Percentiles rank a stretch among this genome's conserved stretches.
These are phyloP conservation scores for Sturnus vulgaris DNA, from an alignment of 2,113 vertebrate species.

Conservation along the genomic window DNA sequence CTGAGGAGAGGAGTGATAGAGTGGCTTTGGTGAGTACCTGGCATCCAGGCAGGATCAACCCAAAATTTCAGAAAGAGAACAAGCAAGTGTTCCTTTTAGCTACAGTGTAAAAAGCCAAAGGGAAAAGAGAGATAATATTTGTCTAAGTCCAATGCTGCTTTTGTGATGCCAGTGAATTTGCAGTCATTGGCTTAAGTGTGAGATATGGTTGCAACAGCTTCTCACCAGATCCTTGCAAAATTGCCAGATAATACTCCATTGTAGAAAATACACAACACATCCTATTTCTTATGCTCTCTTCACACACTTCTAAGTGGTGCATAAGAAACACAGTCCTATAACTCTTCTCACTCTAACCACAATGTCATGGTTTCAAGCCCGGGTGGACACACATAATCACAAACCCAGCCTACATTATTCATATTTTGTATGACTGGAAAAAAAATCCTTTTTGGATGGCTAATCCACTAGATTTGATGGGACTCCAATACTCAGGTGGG, in stretches of 20 bases:
- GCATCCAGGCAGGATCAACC: background rate
- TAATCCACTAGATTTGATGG: background rate
- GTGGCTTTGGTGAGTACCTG: background rate
- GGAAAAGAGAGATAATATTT: background rate
- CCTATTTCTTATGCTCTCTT: background rate
- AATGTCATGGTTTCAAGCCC: background rate
- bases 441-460: background rate
- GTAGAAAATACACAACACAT: background rate
- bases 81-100: background rate
- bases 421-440: background rate
- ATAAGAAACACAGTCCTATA: background rate
- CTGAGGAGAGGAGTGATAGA: background rate
- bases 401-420: background rate
- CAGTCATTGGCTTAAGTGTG: background rate
- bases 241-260: background rate
- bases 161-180: background rate
- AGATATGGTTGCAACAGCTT: background rate
- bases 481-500: background rate
- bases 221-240: background rate
- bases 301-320: background rate
- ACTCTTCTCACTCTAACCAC: background rate
- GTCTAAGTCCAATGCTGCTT: background rate
- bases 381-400: background rate
- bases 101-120: background rate
- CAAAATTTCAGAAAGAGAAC: background rate